Conservation (phyloP, 2,888 invertebrate genomes). For the Timema cristinae region DNA sequence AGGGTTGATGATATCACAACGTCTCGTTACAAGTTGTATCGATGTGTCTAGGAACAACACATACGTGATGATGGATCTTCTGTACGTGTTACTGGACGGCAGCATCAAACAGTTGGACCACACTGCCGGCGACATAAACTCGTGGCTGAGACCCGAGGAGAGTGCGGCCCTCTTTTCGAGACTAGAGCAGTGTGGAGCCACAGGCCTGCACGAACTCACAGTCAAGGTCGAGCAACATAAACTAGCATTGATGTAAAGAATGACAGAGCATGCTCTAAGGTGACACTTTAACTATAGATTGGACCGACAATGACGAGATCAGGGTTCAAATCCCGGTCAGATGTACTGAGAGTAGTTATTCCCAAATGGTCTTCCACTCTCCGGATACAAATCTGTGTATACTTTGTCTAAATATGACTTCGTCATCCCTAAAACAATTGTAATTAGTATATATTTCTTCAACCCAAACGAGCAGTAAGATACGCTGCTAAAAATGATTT, state of each 20-base stretch:
- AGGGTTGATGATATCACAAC: too few relatives aligned
- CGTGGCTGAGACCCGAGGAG: conserved; percentile 29
- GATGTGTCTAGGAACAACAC: conserved; percentile 22
- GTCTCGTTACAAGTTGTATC: too few relatives aligned
- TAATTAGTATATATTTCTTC: too few relatives aligned
- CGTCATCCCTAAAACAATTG: too few relatives aligned
- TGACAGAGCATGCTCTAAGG: neutral
- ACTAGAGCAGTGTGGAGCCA: conserved; percentile 34
- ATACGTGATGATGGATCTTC: conserved; percentile 31
- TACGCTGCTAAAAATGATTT: neutral
- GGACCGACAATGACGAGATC: too few relatives aligned
- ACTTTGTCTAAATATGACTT: too few relatives aligned
- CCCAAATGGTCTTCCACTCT: too few relatives aligned
- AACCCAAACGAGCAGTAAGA: too few relatives aligned
- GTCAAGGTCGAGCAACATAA: conserved; percentile 31
- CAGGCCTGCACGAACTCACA: conserved; percentile 36
- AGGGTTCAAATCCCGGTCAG: too few relatives aligned
- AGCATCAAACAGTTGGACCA: conserved; percentile 27
- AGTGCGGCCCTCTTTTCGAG: conserved; percentile 30
- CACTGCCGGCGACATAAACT: conserved; percentile 28
- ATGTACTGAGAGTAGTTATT: too few relatives aligned
- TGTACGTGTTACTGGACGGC: conserved; percentile 30
- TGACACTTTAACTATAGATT: too few relatives aligned
- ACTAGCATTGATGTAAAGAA: neutral
- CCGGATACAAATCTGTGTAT: too few relatives aligned